Evolutionary conservation across 2,888 invertebrate genomes (phyloP), one percentile per base, ranked within the genome.

Genomic region (Epiblema foenella): DNA sequence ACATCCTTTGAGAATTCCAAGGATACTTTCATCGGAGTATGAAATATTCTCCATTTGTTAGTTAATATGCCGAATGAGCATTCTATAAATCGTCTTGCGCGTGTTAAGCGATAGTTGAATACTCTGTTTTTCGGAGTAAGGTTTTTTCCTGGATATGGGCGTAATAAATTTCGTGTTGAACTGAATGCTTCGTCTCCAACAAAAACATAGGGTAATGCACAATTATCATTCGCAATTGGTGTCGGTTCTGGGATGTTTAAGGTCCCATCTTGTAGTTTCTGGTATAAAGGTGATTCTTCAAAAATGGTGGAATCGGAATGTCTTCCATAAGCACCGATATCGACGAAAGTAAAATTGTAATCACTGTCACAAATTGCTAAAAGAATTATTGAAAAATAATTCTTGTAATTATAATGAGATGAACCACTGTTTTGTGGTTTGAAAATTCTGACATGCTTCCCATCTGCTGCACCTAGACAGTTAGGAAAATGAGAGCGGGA

Each of bases 381-480:
- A 68, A 77, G 72, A 57, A 77, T 73, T 54, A 76, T 68, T 72
- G 76, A 77, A 74, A 73, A 73, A 75, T 73, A 77, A 59, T 74
- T 68, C 75, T 76, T 77, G 67, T 77, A 75, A 73, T 75, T 77
- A n/a, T n/a, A n/a, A 65, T 69, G 76, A 57, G 74, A 60, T 24
- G 75, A 77, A 69, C 75, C 76, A 68, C 73, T 74, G 71, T 75
- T 73, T 62, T 62, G 46, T 62, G 76, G 76, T 62, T 76, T 74
- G 62, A 29, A 75, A 65, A 68, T 75, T 72, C 63, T 73, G 65
- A 72, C 72, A 57, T 71, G 73, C 66, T 68, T 68, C 37, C 71
- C 68, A 62, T 72, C 68, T 46, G 63, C 54, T 33, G 64, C 76
- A 54, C 73, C 73, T 54, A 77, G 63, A 68, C 77, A 77, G 74